Evolutionary conservation across 2,113 vertebrate species (phyloP).

Genomic region (human): GRCh38 chr6:136063001-136063500

Average conservation of each 20-base stretch:
- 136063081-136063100: background rate
- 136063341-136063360: background rate
- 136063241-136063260: background rate
- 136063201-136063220: background rate
- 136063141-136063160: background rate
- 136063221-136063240: background rate
- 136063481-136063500: background rate
- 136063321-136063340: background rate
- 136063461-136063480: background rate
- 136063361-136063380: constrained; percentile 11
- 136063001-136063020: background rate
- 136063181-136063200: background rate
- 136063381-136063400: background rate
- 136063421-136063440: background rate
- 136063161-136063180: background rate
- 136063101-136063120: background rate
- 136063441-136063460: background rate
- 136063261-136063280: background rate
- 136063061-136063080: background rate
- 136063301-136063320: background rate
- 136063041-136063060: background rate
- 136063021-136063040: background rate
- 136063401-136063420: background rate
- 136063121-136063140: background rate
- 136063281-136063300: background rate